A percentile compares a stretch with the other conserved stretches of the same genome.
Evolutionary conservation across 1,140 invertebrate species (phyloP).

Genomic region (Cydia amplana): DNA sequence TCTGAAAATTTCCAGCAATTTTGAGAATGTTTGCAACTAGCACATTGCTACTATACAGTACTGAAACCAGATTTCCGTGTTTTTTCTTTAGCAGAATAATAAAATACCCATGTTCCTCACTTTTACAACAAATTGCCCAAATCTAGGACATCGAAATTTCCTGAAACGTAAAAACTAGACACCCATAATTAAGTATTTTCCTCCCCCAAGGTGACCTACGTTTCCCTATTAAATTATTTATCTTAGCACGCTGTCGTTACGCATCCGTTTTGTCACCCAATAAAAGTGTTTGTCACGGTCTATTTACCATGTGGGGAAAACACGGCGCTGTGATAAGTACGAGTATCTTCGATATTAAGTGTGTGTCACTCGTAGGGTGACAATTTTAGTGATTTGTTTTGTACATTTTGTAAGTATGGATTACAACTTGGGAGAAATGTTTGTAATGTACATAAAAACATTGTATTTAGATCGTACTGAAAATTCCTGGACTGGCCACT

Average conservation of each 20-base stretch:
- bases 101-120: no score
- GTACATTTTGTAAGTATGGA: background rate
- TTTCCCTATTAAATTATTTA: conserved; percentile 22
- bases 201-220: conserved; percentile 16
- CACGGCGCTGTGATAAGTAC: background rate
- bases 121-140: no score
- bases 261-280: background rate
- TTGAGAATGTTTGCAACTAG: no score
- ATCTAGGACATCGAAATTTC: background rate
- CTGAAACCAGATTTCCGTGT: no score
- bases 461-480: no score
- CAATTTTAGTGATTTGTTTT: background rate
- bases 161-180: background rate
- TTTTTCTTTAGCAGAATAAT: no score
- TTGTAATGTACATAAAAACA: no score
- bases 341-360: background rate
- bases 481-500: no score
- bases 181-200: background rate
- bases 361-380: background rate
- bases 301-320: background rate
- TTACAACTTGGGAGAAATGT: no score
- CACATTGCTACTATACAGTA: no score
- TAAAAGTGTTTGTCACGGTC: conserved; percentile 17
- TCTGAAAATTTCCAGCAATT: no score
- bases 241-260: background rate